These are phyloP conservation scores for Leptinotarsa peninsularis DNA, from an alignment of 2,888 invertebrate genomes.

Conservation along the genomic window DNA sequence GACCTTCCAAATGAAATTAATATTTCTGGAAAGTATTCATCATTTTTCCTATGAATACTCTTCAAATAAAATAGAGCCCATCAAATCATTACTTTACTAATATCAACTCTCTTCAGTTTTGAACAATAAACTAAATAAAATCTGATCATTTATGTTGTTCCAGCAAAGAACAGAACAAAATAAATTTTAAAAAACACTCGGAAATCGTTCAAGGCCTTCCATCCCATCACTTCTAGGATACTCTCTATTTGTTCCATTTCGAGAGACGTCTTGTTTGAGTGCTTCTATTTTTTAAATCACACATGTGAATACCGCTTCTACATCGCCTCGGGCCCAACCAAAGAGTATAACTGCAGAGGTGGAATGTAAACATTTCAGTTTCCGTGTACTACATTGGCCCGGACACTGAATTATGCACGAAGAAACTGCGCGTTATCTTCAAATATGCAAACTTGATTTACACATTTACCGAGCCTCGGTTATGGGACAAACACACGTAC, in stretches of 20 bases:
- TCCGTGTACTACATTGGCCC: slow-evolving; percentile 32
- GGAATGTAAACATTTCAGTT: slow-evolving; percentile 3
- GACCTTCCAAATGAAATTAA: no score
- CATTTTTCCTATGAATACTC: no score
- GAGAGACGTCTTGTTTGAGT: background rate
- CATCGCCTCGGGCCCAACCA: background rate
- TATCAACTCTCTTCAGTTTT: no score
- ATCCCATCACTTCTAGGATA: no score
- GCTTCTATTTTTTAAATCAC: background rate
- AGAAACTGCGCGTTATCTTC: slow-evolving; percentile 46
- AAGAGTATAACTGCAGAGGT: slow-evolving; percentile 3
- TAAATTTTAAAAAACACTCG: no score
- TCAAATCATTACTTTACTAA: no score
- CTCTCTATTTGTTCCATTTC: background rate
- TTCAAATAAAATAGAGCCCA: no score
- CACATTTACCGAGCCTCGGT: slow-evolving; percentile 54
- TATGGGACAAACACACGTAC: slow-evolving; percentile 23
- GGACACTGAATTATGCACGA: slow-evolving; percentile 49
- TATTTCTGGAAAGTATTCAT: no score
- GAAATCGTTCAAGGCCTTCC: no score
- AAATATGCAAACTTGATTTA: slow-evolving; percentile 58
- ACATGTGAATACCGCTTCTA: background rate
- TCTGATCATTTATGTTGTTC: no score
- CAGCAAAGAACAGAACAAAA: no score
- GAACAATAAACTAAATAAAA: no score